Conservation (phyloP, 2,888 invertebrate genomes). For the Limnephilus auricula region DNA sequence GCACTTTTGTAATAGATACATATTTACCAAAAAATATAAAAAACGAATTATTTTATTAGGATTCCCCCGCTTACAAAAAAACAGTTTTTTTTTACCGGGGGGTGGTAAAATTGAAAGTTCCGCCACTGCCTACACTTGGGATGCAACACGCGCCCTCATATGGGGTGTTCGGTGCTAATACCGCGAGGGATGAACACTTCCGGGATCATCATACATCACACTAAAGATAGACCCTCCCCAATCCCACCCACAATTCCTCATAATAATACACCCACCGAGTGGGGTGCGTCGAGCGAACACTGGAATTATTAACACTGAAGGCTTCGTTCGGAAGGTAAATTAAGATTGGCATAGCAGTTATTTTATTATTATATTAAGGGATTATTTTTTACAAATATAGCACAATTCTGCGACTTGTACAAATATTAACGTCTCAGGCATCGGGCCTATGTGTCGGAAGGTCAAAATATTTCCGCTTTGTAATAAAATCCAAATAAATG, state of each 20-base stretch:
- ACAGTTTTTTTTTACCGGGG: neutral
- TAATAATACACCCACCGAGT: neutral
- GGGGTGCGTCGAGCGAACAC: neutral
- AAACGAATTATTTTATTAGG: too few species aligned
- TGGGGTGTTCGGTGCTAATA: neutral
- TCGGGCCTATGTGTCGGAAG: too few species aligned
- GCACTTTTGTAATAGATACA: too few species aligned
- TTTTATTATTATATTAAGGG: neutral
- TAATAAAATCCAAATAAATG: too few species aligned
- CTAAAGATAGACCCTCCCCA: neutral
- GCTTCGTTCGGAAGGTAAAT: neutral
- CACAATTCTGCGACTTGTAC: too few species aligned
- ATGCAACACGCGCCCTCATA: neutral
- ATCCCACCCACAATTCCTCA: neutral
- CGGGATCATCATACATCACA: constrained; percentile 33
- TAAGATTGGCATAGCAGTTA: constrained; percentile 14
- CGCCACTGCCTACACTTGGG: neutral
- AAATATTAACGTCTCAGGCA: too few species aligned
- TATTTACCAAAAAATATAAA: too few species aligned
- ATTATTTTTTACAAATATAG: too few species aligned
- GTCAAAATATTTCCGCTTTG: too few species aligned
- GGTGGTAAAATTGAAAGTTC: neutral
- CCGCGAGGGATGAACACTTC: neutral
- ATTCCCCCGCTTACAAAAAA: too few species aligned
- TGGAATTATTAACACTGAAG: neutral